Base-by-base conservation (phyloP, 2,113 vertebrate genomes). In the Bagarius yarrelli region DNA sequence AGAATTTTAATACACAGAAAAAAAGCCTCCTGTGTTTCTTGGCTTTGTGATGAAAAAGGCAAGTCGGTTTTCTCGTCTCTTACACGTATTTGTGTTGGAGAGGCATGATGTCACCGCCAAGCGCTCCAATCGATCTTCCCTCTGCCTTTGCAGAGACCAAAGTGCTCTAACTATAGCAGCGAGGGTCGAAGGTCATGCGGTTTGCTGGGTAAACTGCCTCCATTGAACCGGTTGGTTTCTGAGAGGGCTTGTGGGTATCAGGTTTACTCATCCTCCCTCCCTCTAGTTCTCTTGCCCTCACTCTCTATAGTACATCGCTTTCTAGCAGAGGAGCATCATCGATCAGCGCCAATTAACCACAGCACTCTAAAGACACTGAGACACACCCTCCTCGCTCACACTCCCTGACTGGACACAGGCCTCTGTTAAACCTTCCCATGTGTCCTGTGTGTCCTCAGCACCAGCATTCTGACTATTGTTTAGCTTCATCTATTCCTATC, bases 311-410 rank as follows among this genome's bases (percentile, higher is more conserved):
- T 75, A 16, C 25, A 63, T 32, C 8, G 72, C 27, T 82, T 81
- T 80, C 82, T 84, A 82, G 67, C 50, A 32, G 32, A 55, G 27
- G 81, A 59, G 75, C 66, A 3, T 25, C 83, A 88, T 85, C 47
- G 76, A 86, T 88, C 82, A 82, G 44, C 12, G 73, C 61, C 74
- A 86, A 87, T 89, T 87, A 86, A 85, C 81, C 83, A 79, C 82
- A 76, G 76, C 69, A 70, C 55, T 80, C 44, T 71, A 21, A 85
- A 71, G 60, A 85, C 81, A 81, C 47, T 32, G 80, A 64, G 82
- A 79, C 59, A 78, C 27, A 59, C 19, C 69, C 21, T 50, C 32
- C 80, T 53, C 15, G 14, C 32, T 12, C 61, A 52, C 60, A 13
- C 25, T 79, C 36, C 44, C 77, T 19, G 44, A 81, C 18, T 63